These are phyloP conservation scores for Steinernema carpocapsae DNA, from an alignment of 2,888 invertebrate species.

Conservation along the genomic window DNA sequence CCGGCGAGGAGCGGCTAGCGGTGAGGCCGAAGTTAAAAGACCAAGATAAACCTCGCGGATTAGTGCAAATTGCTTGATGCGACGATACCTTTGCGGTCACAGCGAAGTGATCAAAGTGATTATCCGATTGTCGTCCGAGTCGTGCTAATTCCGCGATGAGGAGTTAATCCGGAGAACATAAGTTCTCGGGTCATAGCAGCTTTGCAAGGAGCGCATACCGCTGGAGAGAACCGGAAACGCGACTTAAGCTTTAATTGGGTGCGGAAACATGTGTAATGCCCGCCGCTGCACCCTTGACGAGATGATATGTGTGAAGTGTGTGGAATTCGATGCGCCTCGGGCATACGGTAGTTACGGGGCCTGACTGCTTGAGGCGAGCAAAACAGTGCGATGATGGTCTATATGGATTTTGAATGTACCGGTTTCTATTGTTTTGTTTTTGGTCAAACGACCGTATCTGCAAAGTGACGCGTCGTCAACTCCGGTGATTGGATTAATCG, in stretches of 20 bases:
- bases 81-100: conserved; percentile 31
- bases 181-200: conserved; percentile 20
- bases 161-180: conserved; percentile 33
- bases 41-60: conserved; percentile 29
- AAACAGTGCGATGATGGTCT: neutral
- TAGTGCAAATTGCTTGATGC: conserved; percentile 20
- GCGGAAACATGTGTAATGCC: too few relatives aligned
- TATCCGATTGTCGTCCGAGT: conserved; percentile 22
- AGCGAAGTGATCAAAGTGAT: conserved; percentile 33
- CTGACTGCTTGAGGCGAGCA: neutral
- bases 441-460: conserved; percentile 33
- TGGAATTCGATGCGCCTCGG: too few relatives aligned
- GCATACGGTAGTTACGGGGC: neutral
- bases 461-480: conserved; percentile 16
- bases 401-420: conserved; percentile 7
- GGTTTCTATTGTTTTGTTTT: conserved; percentile 31
- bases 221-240: neutral
- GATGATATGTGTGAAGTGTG: too few relatives aligned
- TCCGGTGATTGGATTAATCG: conserved; percentile 29
- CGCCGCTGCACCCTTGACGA: too few relatives aligned
- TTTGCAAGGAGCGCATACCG: conserved; percentile 10
- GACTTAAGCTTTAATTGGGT: too few relatives aligned
- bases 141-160: conserved; percentile 19
- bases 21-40: too few relatives aligned
- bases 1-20: too few relatives aligned